Base-by-base conservation (phyloP, 2,797 vertebrate genomes). In the Podargus strigoides region DNA sequence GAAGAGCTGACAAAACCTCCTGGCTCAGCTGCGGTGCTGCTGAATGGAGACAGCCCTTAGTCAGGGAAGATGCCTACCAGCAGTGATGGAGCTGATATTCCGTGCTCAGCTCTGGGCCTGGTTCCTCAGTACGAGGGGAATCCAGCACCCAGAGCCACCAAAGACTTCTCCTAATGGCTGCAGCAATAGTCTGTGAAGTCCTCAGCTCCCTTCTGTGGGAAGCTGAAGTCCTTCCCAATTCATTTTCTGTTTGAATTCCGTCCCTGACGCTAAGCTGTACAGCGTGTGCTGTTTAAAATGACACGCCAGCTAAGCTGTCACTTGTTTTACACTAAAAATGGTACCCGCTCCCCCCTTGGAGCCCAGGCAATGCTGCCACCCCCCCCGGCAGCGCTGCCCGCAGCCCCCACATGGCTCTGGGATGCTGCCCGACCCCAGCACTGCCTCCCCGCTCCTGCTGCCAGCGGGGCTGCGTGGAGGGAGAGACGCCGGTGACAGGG, bases 391-490 rank as follows among this genome's bases (percentile, higher is more conserved):
- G 83, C 56, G 78, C 74, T 46, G 84, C 46, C 93, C 41, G 6
- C 60, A 11, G 73, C 49, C 69, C 70, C 85, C 2, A 12, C 73
- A 10, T 13, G 5, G 16, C 68, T 72, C 59, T 27, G 24, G 47
- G 47, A 46, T 46, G 9, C 24, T 26, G 47, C 79, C 9, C 23
- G 22, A 14, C 55, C 73, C 52, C 28, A 4, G 26, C n/a, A 27
- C 77, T 49, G 85, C 97, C 96, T 95, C 96, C 96, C 97, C 92
- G 5, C 89, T 87, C 74, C 92, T 30, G n/a, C 32, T 94, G 95
- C 96, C 94, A 52, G 69, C 18, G 34, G 49, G 26, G 53, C 97
- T 97, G 96, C 37, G 79, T 97, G 95, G 97, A 88, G 70, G 64
- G 68, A 91, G 39, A 26, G 70, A 63, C 68, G 47, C 37, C 84